A percentile compares a stretch with the other conserved stretches of the same genome.
Conservation (phyloP, 2,113 vertebrate species). For the Vulpes lagopus region DNA sequence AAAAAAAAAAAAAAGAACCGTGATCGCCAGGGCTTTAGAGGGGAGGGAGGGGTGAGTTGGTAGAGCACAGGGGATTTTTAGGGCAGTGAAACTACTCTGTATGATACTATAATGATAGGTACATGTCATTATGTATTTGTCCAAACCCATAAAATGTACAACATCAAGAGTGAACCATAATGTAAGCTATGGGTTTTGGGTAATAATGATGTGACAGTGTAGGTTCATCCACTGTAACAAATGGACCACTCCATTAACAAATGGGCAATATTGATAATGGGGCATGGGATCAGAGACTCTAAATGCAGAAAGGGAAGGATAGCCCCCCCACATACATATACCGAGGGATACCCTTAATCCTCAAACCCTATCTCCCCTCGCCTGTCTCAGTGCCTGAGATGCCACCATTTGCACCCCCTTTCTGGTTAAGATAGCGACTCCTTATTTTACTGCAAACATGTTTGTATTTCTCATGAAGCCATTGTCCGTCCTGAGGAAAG, state of each 20-base stretch:
- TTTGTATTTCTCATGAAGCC: no score
- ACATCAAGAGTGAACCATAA: background rate
- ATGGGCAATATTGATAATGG: background rate
- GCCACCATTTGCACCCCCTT: no score
- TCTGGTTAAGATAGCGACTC: no score
- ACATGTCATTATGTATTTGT: background rate
- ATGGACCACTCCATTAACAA: no score
- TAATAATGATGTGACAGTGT: background rate
- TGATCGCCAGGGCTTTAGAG: background rate
- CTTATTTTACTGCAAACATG: no score
- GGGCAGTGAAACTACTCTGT: background rate
- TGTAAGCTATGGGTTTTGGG: background rate
- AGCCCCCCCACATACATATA: no score
- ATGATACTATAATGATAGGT: background rate
- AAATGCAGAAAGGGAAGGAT: no score
- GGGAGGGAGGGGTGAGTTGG: background rate
- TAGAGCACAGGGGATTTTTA: background rate
- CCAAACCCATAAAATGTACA: background rate
- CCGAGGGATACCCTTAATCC: no score
- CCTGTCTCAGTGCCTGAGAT: no score
- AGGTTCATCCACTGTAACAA: background rate
- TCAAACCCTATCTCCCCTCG: no score
- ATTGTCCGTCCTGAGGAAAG: no score
- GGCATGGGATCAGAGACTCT: no score
- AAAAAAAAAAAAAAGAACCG: background rate